Evolutionary conservation across 1,140 invertebrate genomes (phyloP).

Genomic region (Brachionus asplanchnoidis): DNA sequence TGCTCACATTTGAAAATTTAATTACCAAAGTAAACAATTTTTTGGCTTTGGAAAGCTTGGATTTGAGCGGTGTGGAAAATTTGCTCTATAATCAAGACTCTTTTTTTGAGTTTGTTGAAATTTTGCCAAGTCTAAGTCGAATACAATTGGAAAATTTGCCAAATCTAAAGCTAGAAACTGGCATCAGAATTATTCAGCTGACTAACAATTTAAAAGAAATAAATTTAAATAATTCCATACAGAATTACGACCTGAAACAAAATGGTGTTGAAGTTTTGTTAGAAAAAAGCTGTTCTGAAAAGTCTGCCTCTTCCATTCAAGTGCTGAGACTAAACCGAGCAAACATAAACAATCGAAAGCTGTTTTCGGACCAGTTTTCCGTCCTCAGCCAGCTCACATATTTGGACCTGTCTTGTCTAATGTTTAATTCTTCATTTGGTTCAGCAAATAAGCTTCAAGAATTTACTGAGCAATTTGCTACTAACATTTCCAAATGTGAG

Average conservation of each 20-base stretch:
- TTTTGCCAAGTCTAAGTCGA: background rate
- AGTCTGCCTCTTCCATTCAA: background rate
- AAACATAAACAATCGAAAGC: constrained; percentile 8
- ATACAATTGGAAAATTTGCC: constrained; percentile 3
- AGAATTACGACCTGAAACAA: background rate
- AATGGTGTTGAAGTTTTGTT: background rate
- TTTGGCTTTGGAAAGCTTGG: background rate
- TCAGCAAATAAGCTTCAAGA: background rate
- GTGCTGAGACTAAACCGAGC: background rate
- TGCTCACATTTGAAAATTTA: constrained; percentile 31
- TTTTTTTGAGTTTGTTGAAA: constrained; percentile 19
- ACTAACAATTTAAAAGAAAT: background rate
- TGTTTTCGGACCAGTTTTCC: background rate
- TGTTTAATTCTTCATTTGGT: background rate
- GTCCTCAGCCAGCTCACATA: background rate
- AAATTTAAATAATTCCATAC: constrained; percentile 18
- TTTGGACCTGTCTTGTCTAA: constrained; percentile 21
- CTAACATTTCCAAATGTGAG: background rate
- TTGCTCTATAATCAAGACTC: constrained; percentile 1
- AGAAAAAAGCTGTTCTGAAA: background rate
- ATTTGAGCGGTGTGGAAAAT: constrained; percentile 10
- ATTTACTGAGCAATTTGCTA: constrained; percentile 17
- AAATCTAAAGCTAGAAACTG: background rate
- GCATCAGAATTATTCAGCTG: background rate
- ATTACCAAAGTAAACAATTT: background rate